A percentile compares a stretch with the other conserved stretches of the same genome.
Conservation (phyloP, 2,888 invertebrate species). For the Galerucella calmariensis region DNA sequence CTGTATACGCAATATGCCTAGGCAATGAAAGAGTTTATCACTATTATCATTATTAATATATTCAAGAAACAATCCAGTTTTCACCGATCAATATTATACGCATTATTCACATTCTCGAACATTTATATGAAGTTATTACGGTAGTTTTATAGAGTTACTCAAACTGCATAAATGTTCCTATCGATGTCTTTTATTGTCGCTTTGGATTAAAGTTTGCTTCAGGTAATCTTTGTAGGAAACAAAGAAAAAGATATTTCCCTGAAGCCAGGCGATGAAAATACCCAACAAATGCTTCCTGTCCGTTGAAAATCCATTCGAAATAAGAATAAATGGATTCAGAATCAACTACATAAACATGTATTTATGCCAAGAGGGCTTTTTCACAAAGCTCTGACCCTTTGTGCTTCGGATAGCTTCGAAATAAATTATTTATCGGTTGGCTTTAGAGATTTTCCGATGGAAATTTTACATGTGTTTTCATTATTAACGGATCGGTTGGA, state of each 20-base stretch:
- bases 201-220: background rate
- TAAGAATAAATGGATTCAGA: slow-evolving; percentile 36
- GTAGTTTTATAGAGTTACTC: too few relatives aligned
- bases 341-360: slow-evolving; percentile 38
- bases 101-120: too few relatives aligned
- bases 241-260: slow-evolving; percentile 1
- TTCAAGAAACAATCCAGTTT: too few relatives aligned
- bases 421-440: slow-evolving; percentile 36
- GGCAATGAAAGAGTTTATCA: too few relatives aligned
- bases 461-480: slow-evolving; percentile 32
- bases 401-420: slow-evolving; percentile 21
- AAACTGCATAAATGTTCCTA: background rate
- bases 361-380: slow-evolving; percentile 36
- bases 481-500: slow-evolving; percentile 16
- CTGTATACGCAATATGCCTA: too few relatives aligned
- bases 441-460: slow-evolving; percentile 25
- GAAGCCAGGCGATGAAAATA: slow-evolving; percentile 5
- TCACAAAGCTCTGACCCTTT: slow-evolving; percentile 31
- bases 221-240: background rate
- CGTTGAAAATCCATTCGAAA: slow-evolving; percentile 28
- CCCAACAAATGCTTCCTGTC: slow-evolving; percentile 28
- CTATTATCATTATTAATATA: too few relatives aligned
- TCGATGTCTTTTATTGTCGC: background rate
- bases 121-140: too few relatives aligned
- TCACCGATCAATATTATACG: too few relatives aligned